Percentiles rank a stretch among this genome's conserved stretches.
These are phyloP conservation scores for Helicoverpa armigera DNA, from an alignment of 1,140 invertebrate genomes.

Conservation along the genomic window DNA sequence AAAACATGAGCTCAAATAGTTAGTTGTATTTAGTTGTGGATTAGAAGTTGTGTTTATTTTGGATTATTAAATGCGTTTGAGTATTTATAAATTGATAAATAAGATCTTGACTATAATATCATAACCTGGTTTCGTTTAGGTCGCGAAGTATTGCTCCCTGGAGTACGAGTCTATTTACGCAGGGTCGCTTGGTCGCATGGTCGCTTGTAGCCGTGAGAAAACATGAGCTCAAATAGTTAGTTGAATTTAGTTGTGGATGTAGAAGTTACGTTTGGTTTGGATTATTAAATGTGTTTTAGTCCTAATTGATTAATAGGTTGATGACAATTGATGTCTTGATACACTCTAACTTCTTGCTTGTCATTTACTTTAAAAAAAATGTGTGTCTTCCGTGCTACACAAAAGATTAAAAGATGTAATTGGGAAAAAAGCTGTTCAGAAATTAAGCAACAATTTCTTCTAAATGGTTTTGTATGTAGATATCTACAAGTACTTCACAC, in stretches of 20 bases:
- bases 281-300: neutral
- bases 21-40: neutral
- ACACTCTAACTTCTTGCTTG: no score
- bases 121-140: conserved; percentile 30
- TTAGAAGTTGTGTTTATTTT: neutral
- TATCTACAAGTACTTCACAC: no score
- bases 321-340: neutral
- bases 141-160: conserved; percentile 26
- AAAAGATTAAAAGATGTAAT: no score
- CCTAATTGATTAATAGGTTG: no score
- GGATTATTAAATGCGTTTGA: neutral
- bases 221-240: conserved; percentile 5
- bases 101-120: conserved; percentile 28
- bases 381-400: no score
- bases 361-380: no score
- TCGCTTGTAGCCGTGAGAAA: neutral
- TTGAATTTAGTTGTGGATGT: neutral
- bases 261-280: neutral
- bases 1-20: conserved; percentile 4
- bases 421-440: no score
- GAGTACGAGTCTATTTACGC: conserved; percentile 7
- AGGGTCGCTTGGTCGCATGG: neutral
- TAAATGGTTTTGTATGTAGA: no score
- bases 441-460: no score
- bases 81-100: no score